Base-by-base conservation (phyloP, 1,140 invertebrate genomes). In the Drosophila nigromelanica region DNA sequence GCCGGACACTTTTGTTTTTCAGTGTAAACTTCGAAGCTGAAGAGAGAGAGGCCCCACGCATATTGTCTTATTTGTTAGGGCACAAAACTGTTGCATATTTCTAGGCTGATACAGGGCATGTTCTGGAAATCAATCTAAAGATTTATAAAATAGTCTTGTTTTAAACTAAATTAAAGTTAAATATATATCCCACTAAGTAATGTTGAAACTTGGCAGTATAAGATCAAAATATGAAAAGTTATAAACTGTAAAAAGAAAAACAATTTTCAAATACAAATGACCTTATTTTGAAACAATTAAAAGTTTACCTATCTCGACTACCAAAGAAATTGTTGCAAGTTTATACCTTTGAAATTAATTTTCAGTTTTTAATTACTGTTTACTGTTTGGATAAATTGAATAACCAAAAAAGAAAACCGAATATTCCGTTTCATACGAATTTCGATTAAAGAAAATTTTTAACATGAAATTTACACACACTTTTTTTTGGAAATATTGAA, bases 1-100 rank as follows among this genome's bases (percentile, higher is more conserved):
- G 40, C 58, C 42, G 39, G 48, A 47, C 4, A 8, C 1, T 27
- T 48, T 3, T 6, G 5, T 5, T 39, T 48, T 10, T 12, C 18
- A 35, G 33, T 47, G 18, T 45, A 18, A 48, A 15, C 18, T 18
- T 1, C 4, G 8, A 15, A 15, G 5, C 7, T 63, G 1, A 15
- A 3, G 11, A 15, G 18, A 10, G 10, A 64, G 37, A 18, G 21
- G 35, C 6, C 14, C 7, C 33, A 35, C 8, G 15, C 5, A 10
- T 10, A 52, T 18, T 43, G 11, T 21, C 11, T 35, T 8, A 33
- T 10, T 45, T 21, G 48, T 7, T 4, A 11, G 5, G 4, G 21
- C 3, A 30, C 37, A 4, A 61, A 68, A 15, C 0, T 48, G 50
- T 68, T 54, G 70, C 70, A 73, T 73, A 73, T 68, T 61, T 73